phyloP scores from a whole-genome alignment of 2,113 vertebrate genomes.

The Myrmecobius fasciatus region DNA sequence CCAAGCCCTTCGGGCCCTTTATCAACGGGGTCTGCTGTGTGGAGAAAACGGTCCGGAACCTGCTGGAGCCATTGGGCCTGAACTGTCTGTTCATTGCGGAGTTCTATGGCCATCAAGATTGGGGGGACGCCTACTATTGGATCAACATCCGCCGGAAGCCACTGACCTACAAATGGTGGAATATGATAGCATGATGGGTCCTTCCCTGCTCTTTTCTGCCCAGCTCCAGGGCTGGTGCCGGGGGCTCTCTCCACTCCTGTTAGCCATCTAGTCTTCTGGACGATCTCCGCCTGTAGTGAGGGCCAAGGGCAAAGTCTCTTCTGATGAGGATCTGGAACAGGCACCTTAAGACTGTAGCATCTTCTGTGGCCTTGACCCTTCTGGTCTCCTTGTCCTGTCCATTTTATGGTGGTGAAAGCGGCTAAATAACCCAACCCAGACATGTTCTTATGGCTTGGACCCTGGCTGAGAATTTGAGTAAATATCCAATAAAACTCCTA shows the following conservation, averaged over 20 bases:
- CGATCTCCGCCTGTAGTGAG: not conserved
- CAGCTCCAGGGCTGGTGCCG: not conserved
- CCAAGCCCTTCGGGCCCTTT: slow-evolving; percentile 90
- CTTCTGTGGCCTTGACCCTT: not conserved
- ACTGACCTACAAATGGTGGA: slow-evolving; percentile 89
- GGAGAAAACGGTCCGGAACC: slow-evolving; percentile 6
- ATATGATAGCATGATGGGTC: slow-evolving; percentile 78
- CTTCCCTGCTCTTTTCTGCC: not conserved
- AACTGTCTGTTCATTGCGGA: slow-evolving; percentile 85
- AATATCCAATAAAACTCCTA: slow-evolving; percentile 53
- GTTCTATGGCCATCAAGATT: slow-evolving; percentile 85
- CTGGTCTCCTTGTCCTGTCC: not conserved
- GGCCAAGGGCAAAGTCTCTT: not conserved
- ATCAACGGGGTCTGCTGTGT: slow-evolving; percentile 84
- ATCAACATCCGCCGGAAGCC: slow-evolving; percentile 85
- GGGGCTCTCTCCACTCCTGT: not conserved
- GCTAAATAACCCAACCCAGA: not conserved
- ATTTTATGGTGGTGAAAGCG: not conserved
- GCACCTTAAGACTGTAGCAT: not conserved
- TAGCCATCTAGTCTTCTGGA: not conserved
- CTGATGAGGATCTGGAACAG: not conserved
- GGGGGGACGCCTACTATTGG: slow-evolving; percentile 90
- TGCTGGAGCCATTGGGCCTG: slow-evolving; percentile 68
- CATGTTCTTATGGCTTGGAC: not conserved
- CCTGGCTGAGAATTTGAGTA: not conserved